These are phyloP conservation scores for Lasius platythorax DNA, from an alignment of 2,888 invertebrate species.

Conservation along the genomic window DNA sequence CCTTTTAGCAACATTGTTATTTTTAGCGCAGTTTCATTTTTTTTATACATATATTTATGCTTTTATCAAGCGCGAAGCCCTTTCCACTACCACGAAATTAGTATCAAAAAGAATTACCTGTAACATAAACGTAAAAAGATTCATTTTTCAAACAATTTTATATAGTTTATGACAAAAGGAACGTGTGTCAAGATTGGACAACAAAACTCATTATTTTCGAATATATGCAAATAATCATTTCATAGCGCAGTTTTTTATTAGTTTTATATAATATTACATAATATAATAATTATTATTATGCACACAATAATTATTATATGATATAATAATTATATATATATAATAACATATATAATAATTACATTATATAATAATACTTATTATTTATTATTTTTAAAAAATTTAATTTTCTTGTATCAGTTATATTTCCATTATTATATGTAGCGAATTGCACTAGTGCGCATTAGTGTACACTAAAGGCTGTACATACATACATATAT, in stretches of 20 bases:
- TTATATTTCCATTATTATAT: background rate
- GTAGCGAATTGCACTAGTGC: background rate
- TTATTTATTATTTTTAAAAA: no score
- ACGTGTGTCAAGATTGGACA: background rate
- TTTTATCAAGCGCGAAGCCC: background rate
- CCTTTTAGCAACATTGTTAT: background rate
- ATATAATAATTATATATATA: no score
- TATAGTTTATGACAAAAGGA: constrained; percentile 21
- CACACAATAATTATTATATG: no score
- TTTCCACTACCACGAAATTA: background rate
- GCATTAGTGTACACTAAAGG: background rate
- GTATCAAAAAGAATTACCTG: background rate
- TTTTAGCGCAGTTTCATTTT: constrained; percentile 2
- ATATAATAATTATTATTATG: no score
- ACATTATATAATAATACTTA: no score
- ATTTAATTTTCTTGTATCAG: background rate
- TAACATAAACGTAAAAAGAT: background rate
- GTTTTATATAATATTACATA: background rate
- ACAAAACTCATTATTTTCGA: background rate
- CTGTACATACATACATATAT: background rate
- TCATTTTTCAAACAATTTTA: constrained; percentile 22
- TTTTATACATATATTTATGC: background rate
- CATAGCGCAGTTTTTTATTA: background rate
- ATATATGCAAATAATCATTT: constrained; percentile 16
- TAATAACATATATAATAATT: no score